phyloP scores from a whole-genome alignment of 2,888 invertebrate genomes.

The Ypsolopha scabrella region DNA sequence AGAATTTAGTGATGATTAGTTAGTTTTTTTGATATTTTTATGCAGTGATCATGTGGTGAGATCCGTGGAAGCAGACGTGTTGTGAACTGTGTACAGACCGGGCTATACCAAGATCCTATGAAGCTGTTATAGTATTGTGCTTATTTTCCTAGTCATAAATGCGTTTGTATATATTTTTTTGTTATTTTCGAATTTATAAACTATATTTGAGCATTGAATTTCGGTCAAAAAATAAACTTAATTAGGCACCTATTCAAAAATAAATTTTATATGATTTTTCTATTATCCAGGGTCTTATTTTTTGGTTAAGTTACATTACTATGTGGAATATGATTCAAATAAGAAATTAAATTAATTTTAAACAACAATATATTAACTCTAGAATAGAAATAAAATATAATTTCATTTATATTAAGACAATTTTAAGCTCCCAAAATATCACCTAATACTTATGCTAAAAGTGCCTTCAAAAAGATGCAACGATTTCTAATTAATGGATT shows the following conservation, averaged over 20 bases:
- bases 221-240: conserved; percentile 31
- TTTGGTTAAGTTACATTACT: background rate
- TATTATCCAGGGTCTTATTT: conserved; percentile 28
- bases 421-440: conserved; percentile 30
- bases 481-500: too few relatives aligned
- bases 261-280: conserved; percentile 41
- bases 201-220: conserved; percentile 39
- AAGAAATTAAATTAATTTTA: conserved; percentile 16
- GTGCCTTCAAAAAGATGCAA: too few relatives aligned
- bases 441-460: conserved; percentile 3
- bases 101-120: conserved; percentile 13
- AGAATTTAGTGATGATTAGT: background rate
- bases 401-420: conserved; percentile 11
- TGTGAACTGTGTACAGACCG: conserved; percentile 23
- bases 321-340: conserved; percentile 5
- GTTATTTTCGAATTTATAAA: conserved; percentile 46
- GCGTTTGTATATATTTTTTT: conserved; percentile 56
- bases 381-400: conserved; percentile 20
- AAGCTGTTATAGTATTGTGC: conserved; percentile 44
- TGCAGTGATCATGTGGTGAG: conserved; percentile 32
- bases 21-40: conserved; percentile 38
- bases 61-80: conserved; percentile 39
- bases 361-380: conserved; percentile 40
- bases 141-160: conserved; percentile 64
- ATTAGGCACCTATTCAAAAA: conserved; percentile 32